These are phyloP conservation scores for Holothuria scabra DNA, from an alignment of 53 echinoderm and acorn worm species.

Conservation along the genomic window DNA sequence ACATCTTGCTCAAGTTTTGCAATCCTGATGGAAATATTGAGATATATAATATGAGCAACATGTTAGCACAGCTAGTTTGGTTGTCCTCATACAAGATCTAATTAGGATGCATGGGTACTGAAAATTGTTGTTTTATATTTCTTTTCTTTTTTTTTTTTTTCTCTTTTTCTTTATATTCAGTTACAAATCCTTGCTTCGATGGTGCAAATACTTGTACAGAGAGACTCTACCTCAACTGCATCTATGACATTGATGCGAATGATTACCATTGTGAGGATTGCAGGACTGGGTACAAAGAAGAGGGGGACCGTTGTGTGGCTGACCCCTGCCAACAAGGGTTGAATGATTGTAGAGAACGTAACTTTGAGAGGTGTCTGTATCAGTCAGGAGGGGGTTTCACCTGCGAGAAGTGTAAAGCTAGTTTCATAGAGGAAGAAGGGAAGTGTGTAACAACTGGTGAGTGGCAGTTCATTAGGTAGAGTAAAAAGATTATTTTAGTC, in stretches of 20 bases:
- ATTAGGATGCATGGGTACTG: too few relatives aligned
- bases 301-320: slow-evolving; percentile 14
- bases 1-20: too few relatives aligned
- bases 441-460: slow-evolving; percentile 20
- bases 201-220: slow-evolving; percentile 18
- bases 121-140: too few relatives aligned
- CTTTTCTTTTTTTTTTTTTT: too few relatives aligned
- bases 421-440: background rate
- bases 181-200: slow-evolving; percentile 27
- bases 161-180: background rate
- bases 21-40: too few relatives aligned
- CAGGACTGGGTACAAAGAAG: background rate
- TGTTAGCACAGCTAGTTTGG: too few relatives aligned
- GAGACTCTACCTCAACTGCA: slow-evolving; percentile 5
- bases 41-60: too few relatives aligned
- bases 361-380: slow-evolving; percentile 47
- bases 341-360: slow-evolving; percentile 17
- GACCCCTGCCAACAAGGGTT: slow-evolving; percentile 37
- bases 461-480: too few relatives aligned
- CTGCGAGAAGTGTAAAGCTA: slow-evolving; percentile 32
- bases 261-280: slow-evolving; percentile 36
- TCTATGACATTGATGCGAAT: slow-evolving; percentile 1
- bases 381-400: slow-evolving; percentile 14
- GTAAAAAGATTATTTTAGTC: too few relatives aligned
- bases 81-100: too few relatives aligned